A percentile compares a stretch with the other conserved stretches of the same genome.
These are phyloP conservation scores for Mantis religiosa DNA, from an alignment of 2,888 invertebrate species.

Conservation along the genomic window DNA sequence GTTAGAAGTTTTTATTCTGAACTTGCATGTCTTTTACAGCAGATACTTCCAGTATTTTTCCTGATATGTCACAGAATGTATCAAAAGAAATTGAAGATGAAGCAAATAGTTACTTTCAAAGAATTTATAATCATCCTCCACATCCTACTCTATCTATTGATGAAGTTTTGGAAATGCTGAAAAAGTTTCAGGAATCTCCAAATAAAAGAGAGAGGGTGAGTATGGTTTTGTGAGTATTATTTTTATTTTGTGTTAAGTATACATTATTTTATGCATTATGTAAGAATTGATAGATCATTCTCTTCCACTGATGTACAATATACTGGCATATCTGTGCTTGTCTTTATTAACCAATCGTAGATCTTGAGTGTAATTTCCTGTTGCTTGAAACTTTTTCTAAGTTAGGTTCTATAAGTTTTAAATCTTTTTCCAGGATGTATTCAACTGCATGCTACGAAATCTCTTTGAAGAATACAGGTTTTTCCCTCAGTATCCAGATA, in stretches of 20 bases:
- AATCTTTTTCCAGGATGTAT: slow-evolving; percentile 56
- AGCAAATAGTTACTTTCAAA: slow-evolving; percentile 96
- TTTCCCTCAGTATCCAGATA: slow-evolving; percentile 97
- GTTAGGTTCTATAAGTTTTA: slow-evolving; percentile 2
- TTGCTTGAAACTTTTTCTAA: slow-evolving; percentile 18
- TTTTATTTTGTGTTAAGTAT: too few relatives aligned
- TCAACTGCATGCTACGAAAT: slow-evolving; percentile 94
- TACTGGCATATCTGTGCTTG: too few relatives aligned
- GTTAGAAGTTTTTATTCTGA: background rate
- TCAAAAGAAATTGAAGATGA: slow-evolving; percentile 98
- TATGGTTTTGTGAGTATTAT: slow-evolving; percentile 43
- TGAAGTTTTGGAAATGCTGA: slow-evolving; percentile 92
- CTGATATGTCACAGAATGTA: slow-evolving; percentile 75
- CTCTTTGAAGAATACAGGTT: slow-evolving; percentile 98
- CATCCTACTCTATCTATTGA: slow-evolving; percentile 90
- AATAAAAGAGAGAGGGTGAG: slow-evolving; percentile 72
- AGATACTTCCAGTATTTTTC: slow-evolving; percentile 62
- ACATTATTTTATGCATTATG: too few relatives aligned
- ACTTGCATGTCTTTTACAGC: background rate
- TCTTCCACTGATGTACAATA: too few relatives aligned
- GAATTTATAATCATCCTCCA: slow-evolving; percentile 97
- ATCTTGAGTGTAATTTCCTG: background rate
- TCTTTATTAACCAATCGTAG: too few relatives aligned
- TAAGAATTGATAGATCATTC: too few relatives aligned
- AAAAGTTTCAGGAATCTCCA: slow-evolving; percentile 89